phyloP scores from a whole-genome alignment of 1,140 invertebrate species.

The Drosophila truncata region DNA sequence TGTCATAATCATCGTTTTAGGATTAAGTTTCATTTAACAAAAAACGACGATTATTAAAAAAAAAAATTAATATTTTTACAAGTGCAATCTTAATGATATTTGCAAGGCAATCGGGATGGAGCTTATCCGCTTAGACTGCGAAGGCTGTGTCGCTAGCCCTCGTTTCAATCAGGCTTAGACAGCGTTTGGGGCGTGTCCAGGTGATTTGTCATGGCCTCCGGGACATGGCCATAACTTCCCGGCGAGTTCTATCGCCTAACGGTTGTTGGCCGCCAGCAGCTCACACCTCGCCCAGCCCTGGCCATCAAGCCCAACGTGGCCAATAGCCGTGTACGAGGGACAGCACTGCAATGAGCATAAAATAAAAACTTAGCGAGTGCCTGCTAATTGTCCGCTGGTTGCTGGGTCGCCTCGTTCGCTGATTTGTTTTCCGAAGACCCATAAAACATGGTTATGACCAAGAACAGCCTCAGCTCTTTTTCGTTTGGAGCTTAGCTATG shows the following conservation, averaged over 20 bases:
- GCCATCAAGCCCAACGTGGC: constrained; percentile 19
- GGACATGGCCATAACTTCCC: constrained; percentile 44
- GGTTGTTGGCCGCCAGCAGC: constrained; percentile 45
- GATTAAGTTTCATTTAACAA: background rate
- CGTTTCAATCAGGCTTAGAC: constrained; percentile 37
- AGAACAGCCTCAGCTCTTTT: constrained; percentile 29
- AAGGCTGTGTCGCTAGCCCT: constrained; percentile 44
- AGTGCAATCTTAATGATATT: constrained; percentile 2
- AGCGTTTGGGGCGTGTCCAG: constrained; percentile 43
- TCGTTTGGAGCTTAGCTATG: constrained; percentile 6
- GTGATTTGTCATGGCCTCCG: constrained; percentile 47
- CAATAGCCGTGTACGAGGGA: constrained; percentile 4
- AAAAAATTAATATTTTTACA: background rate
- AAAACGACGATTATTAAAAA: too few species aligned
- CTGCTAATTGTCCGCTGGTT: constrained; percentile 61
- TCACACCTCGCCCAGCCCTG: constrained; percentile 38
- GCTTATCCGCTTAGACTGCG: constrained; percentile 44
- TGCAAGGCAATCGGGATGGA: constrained; percentile 43
- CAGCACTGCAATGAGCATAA: constrained; percentile 41
- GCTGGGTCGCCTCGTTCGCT: constrained; percentile 56
- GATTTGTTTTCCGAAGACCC: constrained; percentile 38
- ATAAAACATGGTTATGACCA: constrained; percentile 58
- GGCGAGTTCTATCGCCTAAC: constrained; percentile 52
- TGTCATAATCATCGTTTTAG: background rate
- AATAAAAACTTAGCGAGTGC: constrained; percentile 56